Evolutionary conservation across 1,140 invertebrate species (phyloP).

Genomic region (Pseudomyrmex pallidus): DNA sequence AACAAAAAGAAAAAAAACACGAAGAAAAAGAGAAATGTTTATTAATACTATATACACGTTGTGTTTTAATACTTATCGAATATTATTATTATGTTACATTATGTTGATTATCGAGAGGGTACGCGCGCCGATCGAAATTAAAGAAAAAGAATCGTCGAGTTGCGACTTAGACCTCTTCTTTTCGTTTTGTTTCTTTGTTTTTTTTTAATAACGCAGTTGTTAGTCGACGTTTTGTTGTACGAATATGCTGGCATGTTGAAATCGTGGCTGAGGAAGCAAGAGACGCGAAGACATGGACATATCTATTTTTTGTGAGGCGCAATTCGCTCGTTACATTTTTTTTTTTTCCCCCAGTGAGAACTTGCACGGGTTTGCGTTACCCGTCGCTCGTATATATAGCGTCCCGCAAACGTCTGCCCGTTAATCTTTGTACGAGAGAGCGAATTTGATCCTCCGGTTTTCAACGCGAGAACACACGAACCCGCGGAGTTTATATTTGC

Average conservation of each 20-base stretch:
- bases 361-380: constrained; percentile 1
- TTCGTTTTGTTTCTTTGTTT: constrained; percentile 31
- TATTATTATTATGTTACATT: constrained; percentile 23
- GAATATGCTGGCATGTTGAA: constrained; percentile 78
- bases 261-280: constrained; percentile 67
- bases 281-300: constrained; percentile 62
- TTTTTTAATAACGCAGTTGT: constrained; percentile 60
- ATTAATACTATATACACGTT: constrained; percentile 51
- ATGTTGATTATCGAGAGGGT: constrained; percentile 21
- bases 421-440: no score
- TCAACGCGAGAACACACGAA: no score
- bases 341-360: neutral
- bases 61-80: constrained; percentile 59
- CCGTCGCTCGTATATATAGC: neutral
- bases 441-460: no score
- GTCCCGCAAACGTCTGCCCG: no score
- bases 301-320: constrained; percentile 71
- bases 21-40: constrained; percentile 35
- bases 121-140: constrained; percentile 50
- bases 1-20: neutral
- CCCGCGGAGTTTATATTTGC: no score
- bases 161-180: constrained; percentile 51
- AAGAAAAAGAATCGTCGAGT: constrained; percentile 3
- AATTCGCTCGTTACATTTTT: constrained; percentile 62
- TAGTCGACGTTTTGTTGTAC: constrained; percentile 71